phyloP scores from a whole-genome alignment of 1,140 invertebrate species.

The Meloidogyne exigua region DNA sequence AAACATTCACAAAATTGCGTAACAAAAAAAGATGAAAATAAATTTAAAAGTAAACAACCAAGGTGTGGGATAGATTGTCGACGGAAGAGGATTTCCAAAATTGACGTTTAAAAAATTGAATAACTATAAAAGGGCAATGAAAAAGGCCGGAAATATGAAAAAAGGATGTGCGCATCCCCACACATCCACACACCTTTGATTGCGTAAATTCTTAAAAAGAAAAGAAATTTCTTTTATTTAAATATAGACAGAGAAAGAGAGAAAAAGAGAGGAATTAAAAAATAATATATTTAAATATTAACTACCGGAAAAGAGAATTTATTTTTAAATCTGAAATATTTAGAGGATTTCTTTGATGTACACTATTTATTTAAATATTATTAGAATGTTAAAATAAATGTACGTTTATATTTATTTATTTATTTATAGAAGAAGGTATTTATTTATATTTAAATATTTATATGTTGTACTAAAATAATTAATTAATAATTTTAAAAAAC shows the following conservation, averaged over 20 bases:
- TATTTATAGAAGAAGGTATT: no score
- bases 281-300: no score
- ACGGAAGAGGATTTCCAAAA: slow-evolving; percentile 4
- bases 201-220: background rate
- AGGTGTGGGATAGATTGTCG: background rate
- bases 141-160: background rate
- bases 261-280: background rate
- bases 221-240: no score
- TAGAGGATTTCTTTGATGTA: no score
- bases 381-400: no score
- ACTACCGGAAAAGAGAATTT: no score
- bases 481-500: no score
- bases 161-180: background rate
- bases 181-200: background rate
- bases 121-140: background rate
- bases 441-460: no score
- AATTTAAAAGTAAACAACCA: background rate
- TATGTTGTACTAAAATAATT: background rate
- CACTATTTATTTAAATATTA: no score
- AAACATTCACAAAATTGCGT: background rate
- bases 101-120: background rate
- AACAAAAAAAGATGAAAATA: background rate
- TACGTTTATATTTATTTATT: no score
- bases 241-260: background rate
- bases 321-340: no score